A percentile compares a stretch with the other conserved stretches of the same genome.
phyloP scores from a whole-genome alignment of 1,140 invertebrate genomes.

The Diploscapter pachys region DNA sequence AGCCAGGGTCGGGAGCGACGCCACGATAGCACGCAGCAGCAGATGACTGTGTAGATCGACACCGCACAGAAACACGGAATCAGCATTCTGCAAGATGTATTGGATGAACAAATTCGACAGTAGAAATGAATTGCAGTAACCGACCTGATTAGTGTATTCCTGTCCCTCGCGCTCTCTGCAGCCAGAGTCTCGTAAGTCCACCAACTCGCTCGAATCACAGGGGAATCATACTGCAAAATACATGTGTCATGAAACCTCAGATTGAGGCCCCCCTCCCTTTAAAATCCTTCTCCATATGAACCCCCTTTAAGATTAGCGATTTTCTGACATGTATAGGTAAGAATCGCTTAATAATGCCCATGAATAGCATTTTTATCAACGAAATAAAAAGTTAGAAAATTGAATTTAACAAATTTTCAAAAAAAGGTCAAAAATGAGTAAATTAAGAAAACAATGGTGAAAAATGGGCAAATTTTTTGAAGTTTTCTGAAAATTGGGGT shows the following conservation, averaged over 20 bases:
- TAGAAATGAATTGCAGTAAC: slow-evolving; percentile 5
- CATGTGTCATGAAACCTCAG: no score
- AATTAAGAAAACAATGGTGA: no score
- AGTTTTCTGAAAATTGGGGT: no score
- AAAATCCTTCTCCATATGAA: no score
- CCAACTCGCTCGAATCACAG: slow-evolving; percentile 47
- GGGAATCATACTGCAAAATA: slow-evolving; percentile 35
- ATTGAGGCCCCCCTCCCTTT: no score
- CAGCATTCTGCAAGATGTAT: slow-evolving; percentile 46
- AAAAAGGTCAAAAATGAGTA: no score
- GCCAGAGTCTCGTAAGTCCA: slow-evolving; percentile 58
- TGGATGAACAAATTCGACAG: slow-evolving; percentile 9
- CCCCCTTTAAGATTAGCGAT: no score
- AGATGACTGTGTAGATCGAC: slow-evolving; percentile 47
- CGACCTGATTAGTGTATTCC: slow-evolving; percentile 46
- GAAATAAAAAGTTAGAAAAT: no score
- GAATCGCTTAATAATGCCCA: no score
- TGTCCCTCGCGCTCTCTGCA: slow-evolving; percentile 51
- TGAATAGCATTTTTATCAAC: no score
- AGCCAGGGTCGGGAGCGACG: slow-evolving; percentile 80
- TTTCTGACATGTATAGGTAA: no score
- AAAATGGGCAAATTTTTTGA: not conserved
- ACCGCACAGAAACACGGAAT: slow-evolving; percentile 49
- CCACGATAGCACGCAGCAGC: slow-evolving; percentile 66
- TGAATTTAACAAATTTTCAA: no score